phyloP scores from a whole-genome alignment of 2,888 invertebrate genomes.

The Alentia gelatinosa region DNA sequence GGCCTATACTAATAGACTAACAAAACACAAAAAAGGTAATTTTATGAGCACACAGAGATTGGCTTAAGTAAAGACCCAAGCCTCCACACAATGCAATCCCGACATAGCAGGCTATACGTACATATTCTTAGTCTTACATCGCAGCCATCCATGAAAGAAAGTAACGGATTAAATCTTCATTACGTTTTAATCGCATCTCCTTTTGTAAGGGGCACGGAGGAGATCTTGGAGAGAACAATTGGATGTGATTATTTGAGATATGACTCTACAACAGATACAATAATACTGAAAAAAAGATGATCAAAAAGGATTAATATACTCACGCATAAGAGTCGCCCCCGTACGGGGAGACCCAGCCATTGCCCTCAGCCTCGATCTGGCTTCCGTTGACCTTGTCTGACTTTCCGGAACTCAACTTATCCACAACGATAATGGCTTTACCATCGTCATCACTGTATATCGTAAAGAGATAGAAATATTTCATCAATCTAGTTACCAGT shows the following conservation, averaged over 20 bases:
- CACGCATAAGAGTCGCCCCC: conserved; percentile 35
- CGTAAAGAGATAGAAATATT: not conserved
- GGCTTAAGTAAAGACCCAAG: not conserved
- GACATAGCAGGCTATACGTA: conserved; percentile 13
- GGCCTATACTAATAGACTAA: too few species aligned
- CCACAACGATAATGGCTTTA: conserved; percentile 27
- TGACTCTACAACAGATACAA: not conserved
- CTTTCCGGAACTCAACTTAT: not conserved
- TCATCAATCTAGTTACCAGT: too few species aligned
- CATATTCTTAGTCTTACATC: conserved; percentile 13
- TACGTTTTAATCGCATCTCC: not conserved
- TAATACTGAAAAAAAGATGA: not conserved
- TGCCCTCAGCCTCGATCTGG: not conserved
- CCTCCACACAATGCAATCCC: not conserved
- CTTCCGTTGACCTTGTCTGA: not conserved
- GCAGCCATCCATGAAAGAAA: not conserved
- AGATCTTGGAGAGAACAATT: not conserved
- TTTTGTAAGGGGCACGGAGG: not conserved
- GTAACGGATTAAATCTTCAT: not conserved
- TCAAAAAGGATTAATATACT: not conserved
- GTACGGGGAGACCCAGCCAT: conserved; percentile 40
- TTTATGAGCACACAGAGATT: not conserved
- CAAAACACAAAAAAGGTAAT: too few species aligned
- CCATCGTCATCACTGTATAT: conserved; percentile 19
- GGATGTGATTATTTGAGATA: not conserved